A percentile compares a stretch with the other conserved stretches of the same genome.
Evolutionary conservation across 2,113 vertebrate species (phyloP).

Genomic region (Perognathus longimembris): DNA sequence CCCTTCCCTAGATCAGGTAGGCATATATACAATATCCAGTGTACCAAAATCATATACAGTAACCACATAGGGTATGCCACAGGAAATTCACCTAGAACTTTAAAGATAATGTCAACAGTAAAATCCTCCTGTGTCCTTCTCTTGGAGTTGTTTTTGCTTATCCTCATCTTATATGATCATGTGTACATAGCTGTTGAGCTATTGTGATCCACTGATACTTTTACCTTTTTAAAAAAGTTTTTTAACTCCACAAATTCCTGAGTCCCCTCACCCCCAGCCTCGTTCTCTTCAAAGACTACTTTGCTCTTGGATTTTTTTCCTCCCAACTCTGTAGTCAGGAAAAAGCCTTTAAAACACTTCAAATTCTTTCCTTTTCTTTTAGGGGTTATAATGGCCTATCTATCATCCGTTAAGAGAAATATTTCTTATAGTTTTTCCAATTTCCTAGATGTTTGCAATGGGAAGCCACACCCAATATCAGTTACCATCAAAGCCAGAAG

Average conservation of each 20-base stretch:
- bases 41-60: too few species aligned
- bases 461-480: not conserved
- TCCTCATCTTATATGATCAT: too few species aligned
- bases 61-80: too few species aligned
- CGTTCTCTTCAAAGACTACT: not conserved
- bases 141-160: too few species aligned
- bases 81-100: too few species aligned
- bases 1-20: too few species aligned
- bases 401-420: constrained; percentile 2
- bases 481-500: not conserved
- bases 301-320: not conserved
- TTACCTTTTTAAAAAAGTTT: too few species aligned
- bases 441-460: not conserved
- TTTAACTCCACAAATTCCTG: not conserved
- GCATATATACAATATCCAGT: too few species aligned
- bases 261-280: not conserved
- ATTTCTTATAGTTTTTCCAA: not conserved
- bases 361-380: not conserved
- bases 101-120: too few species aligned
- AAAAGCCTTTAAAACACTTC: not conserved
- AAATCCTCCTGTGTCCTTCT: too few species aligned
- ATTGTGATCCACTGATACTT: too few species aligned
- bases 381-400: not conserved
- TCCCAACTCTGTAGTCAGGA: not conserved
- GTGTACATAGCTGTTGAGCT: too few species aligned